Conservation (phyloP, 1,140 invertebrate species). For the Andricus grossulariae region DNA sequence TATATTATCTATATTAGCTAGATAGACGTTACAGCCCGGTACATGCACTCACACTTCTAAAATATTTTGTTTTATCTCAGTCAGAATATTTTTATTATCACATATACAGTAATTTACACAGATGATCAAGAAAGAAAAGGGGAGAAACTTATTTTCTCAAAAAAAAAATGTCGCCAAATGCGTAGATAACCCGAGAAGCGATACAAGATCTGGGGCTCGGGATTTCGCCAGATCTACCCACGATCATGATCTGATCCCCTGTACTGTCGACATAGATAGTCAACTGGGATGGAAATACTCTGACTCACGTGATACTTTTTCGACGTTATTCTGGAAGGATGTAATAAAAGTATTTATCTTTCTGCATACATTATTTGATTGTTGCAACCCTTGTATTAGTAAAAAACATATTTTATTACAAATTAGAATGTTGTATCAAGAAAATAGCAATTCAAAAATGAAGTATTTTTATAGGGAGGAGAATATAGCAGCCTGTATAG, state of each 20-base stretch:
- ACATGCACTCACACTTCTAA: neutral
- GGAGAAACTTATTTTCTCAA: neutral
- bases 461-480: neutral
- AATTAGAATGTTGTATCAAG: too few species aligned
- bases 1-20: too few species aligned
- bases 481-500: neutral
- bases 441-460: neutral
- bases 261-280: neutral
- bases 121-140: neutral
- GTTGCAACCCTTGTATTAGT: too few species aligned
- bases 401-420: too few species aligned
- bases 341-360: neutral
- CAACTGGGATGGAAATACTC: constrained; percentile 15
- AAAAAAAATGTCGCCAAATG: neutral
- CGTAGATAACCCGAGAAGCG: neutral
- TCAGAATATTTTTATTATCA: neutral
- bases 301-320: constrained; percentile 7
- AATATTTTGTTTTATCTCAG: neutral
- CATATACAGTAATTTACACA: neutral
- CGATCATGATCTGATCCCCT: constrained; percentile 16
- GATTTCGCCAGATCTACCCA: neutral
- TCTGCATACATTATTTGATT: too few species aligned
- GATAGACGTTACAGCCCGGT: too few species aligned
- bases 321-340: neutral
- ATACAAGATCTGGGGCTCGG: constrained; percentile 9